Evolutionary conservation across 2,888 invertebrate species (phyloP).

Genomic region (Drosophila hamatofila): DNA sequence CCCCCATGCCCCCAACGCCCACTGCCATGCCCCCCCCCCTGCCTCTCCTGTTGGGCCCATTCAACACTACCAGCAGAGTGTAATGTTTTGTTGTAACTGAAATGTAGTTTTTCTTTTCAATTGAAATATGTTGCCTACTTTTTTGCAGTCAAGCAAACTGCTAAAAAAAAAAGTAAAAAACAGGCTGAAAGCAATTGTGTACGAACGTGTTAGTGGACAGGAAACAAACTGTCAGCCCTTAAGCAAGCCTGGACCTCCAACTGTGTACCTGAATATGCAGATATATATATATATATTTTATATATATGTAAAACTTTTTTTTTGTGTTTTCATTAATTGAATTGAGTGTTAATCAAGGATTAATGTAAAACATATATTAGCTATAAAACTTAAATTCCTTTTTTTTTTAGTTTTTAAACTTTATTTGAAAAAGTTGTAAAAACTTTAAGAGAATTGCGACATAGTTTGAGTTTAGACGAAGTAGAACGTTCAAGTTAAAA

Average conservation of each 20-base stretch:
- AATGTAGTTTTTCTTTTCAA: conserved; percentile 59
- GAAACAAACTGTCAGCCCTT: conserved; percentile 48
- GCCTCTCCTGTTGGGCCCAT: not conserved
- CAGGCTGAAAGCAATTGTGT: conserved; percentile 50
- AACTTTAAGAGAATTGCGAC: too few species aligned
- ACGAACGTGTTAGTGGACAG: conserved; percentile 50
- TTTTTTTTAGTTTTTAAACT: too few species aligned
- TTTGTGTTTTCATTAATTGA: too few species aligned
- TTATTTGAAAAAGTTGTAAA: too few species aligned
- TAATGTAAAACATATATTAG: too few species aligned
- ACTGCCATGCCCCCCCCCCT: conserved; percentile 2
- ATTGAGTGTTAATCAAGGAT: too few species aligned
- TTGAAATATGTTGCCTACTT: conserved; percentile 66
- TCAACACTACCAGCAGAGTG: conserved; percentile 56
- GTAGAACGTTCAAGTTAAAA: too few species aligned
- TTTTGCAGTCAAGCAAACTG: conserved; percentile 44
- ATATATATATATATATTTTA: not conserved
- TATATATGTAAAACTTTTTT: too few species aligned
- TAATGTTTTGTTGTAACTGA: conserved; percentile 58
- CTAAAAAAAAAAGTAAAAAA: not conserved
- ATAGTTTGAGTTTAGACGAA: too few species aligned
- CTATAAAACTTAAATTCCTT: too few species aligned
- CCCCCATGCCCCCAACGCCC: not conserved
- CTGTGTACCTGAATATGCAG: not conserved
- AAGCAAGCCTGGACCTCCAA: conserved; percentile 13